Evolutionary conservation across 2,888 invertebrate genomes (phyloP).

Genomic region (Diloba caeruleocephala): DNA sequence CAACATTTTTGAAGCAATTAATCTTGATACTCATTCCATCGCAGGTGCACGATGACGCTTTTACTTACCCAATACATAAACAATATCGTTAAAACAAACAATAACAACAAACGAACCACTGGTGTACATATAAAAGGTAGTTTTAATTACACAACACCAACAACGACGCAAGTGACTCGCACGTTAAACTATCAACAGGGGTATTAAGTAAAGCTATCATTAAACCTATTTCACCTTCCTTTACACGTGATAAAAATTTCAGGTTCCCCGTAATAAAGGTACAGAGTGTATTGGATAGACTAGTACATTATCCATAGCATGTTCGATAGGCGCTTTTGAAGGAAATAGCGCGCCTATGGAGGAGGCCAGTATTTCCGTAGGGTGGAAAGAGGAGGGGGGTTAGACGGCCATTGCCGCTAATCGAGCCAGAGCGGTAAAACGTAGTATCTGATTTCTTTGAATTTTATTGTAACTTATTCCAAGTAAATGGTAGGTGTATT

Average conservation of each 20-base stretch:
- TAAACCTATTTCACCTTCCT: conserved; percentile 28
- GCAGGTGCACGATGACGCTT: no score
- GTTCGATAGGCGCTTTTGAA: conserved; percentile 65
- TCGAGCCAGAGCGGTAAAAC: conserved; percentile 61
- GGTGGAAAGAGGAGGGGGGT: conserved; percentile 24
- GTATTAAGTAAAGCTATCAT: conserved; percentile 40
- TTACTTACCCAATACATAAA: no score
- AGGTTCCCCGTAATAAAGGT: conserved; percentile 35
- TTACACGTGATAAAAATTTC: conserved; percentile 35
- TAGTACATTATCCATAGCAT: conserved; percentile 67
- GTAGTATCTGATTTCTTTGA: conserved; percentile 73
- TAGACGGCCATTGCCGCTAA: conserved; percentile 47
- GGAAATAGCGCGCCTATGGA: conserved; percentile 71
- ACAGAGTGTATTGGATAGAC: conserved; percentile 49
- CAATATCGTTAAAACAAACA: no score
- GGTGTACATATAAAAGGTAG: neutral
- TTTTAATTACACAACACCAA: neutral
- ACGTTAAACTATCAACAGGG: conserved; percentile 25
- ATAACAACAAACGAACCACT: neutral
- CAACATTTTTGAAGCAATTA: no score
- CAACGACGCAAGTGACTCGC: neutral
- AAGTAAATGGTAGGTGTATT: conserved; percentile 29
- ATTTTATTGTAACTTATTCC: conserved; percentile 55
- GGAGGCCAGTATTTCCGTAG: conserved; percentile 57
- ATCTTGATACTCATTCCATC: no score